These are phyloP conservation scores for Conus betulinus DNA, from an alignment of 1,140 invertebrate species.

Conservation along the genomic window DNA sequence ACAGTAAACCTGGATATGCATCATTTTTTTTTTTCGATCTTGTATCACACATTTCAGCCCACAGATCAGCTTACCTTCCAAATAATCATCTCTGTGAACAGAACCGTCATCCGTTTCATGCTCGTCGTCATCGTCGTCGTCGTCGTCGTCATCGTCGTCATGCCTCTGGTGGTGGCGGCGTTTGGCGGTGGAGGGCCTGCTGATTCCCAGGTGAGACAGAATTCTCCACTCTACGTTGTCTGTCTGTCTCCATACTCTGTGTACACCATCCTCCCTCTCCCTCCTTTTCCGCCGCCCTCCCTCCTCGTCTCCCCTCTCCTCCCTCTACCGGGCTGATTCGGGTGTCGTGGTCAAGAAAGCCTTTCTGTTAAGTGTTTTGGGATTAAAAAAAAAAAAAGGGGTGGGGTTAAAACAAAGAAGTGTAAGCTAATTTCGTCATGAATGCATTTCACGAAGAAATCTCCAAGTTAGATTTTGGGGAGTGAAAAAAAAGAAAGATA, in stretches of 20 bases:
- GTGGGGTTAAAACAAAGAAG: not conserved
- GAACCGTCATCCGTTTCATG: not conserved
- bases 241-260: slow-evolving; percentile 56
- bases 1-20: too few species aligned
- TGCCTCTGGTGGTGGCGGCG: not conserved
- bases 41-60: too few species aligned
- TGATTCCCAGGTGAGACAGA: not conserved
- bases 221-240: slow-evolving; percentile 25
- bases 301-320: not conserved
- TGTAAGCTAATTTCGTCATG: too few species aligned
- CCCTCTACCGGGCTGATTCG: slow-evolving; percentile 56
- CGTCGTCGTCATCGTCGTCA: not conserved
- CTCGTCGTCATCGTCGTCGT: slow-evolving; percentile 16
- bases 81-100: slow-evolving; percentile 25
- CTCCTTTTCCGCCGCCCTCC: slow-evolving; percentile 19
- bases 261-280: slow-evolving; percentile 45
- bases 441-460: too few species aligned
- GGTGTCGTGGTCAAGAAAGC: slow-evolving; percentile 58
- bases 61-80: slow-evolving; percentile 26
- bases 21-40: too few species aligned
- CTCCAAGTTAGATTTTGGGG: too few species aligned
- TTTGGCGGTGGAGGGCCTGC: not conserved
- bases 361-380: slow-evolving; percentile 47
- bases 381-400: not conserved
- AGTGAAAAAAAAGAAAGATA: not conserved